A percentile compares a stretch with the other conserved stretches of the same genome.
Conservation (phyloP, 1,140 invertebrate species). For the Luehdorfia chinensis region DNA sequence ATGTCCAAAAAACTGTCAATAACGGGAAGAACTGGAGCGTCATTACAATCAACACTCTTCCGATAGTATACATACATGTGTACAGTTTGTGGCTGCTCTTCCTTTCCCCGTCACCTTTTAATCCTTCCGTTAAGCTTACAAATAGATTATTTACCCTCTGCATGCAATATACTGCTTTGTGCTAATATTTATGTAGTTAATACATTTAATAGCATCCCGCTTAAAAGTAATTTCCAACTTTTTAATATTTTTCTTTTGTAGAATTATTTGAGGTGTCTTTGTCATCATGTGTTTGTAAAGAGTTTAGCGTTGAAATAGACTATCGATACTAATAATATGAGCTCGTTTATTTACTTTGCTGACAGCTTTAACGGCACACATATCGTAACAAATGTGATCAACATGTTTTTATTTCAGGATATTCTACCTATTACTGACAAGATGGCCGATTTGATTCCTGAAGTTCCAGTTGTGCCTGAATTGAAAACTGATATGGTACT, state of each 20-base stretch:
- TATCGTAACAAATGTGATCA: too few relatives aligned
- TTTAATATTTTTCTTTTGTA: too few relatives aligned
- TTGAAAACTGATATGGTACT: conserved; percentile 62
- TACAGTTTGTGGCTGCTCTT: conserved; percentile 30
- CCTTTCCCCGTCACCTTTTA: conserved; percentile 27
- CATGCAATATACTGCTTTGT: conserved; percentile 38
- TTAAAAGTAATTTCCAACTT: too few relatives aligned
- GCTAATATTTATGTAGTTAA: conserved; percentile 29
- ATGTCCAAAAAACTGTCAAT: conserved; percentile 56
- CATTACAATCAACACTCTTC: conserved; percentile 26
- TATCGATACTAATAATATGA: too few relatives aligned
- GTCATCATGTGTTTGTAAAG: too few relatives aligned
- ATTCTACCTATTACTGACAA: conserved; percentile 47
- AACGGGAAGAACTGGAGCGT: conserved; percentile 50
- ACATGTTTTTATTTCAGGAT: too few relatives aligned
- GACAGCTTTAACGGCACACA: too few relatives aligned
- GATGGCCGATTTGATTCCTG: conserved; percentile 63
- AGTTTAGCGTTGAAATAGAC: too few relatives aligned
- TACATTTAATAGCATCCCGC: background rate
- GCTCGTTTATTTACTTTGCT: too few relatives aligned
- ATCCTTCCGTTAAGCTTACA: conserved; percentile 23
- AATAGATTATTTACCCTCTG: conserved; percentile 22
- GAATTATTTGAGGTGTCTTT: too few relatives aligned
- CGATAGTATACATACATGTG: conserved; percentile 25
- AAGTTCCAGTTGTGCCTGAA: conserved; percentile 58